Evolutionary conservation across 2,797 vertebrate species (phyloP).

Genomic region (Chaunax sp.): DNA sequence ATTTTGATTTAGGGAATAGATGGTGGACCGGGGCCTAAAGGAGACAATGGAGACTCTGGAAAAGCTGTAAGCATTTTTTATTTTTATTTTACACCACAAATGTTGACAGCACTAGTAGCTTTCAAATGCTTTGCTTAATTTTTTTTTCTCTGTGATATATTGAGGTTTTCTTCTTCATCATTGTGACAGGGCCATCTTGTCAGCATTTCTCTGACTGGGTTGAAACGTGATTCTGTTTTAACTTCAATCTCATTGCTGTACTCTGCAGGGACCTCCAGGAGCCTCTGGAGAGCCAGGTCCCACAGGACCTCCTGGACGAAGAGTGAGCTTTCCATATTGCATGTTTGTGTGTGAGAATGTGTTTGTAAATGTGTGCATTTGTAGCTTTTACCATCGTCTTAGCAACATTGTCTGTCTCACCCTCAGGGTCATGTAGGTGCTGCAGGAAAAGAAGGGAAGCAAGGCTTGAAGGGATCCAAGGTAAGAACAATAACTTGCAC

Average conservation of each 20-base stretch:
- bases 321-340: conserved; percentile 78
- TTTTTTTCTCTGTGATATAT: conserved; percentile 18
- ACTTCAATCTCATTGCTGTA: neutral
- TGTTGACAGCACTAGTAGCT: neutral
- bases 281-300: conserved; percentile 92
- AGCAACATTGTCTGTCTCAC: conserved; percentile 15
- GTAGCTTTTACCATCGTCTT: neutral
- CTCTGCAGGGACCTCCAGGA: conserved; percentile 86
- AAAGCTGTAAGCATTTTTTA: conserved; percentile 75
- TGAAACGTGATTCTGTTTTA: conserved; percentile 20
- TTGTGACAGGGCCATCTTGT: neutral
- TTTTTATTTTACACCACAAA: neutral
- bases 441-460: conserved; percentile 86
- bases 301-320: conserved; percentile 89
- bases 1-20: conserved; percentile 85
- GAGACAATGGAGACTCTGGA: conserved; percentile 89
- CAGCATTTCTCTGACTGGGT: conserved; percentile 5
- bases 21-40: conserved; percentile 87
- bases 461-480: conserved; percentile 89
- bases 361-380: conserved; percentile 8
- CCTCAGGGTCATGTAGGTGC: conserved; percentile 84
- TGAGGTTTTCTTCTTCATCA: conserved; percentile 13
- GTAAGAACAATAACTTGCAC: conserved; percentile 64
- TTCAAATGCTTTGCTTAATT: conserved; percentile 8
- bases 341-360: neutral